Base-by-base conservation (phyloP, 2,888 invertebrate genomes). In the Drosophila longiperda region DNA sequence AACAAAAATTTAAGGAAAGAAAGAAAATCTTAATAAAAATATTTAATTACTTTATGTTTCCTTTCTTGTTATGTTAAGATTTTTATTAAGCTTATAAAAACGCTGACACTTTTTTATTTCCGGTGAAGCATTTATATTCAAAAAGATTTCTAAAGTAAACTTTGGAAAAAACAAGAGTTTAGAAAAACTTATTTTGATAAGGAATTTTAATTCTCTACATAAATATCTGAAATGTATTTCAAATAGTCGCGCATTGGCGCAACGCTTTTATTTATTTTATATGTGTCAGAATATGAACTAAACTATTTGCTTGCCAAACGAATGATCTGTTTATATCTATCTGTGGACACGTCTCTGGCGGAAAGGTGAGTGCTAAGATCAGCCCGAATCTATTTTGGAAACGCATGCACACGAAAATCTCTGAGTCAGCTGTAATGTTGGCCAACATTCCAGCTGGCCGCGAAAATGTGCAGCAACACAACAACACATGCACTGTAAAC, bases 281-380 rank as follows among this genome's bases (percentile, higher is more conserved):
- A 71, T 69, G 69, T 72, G 55, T 72, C 71, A 60, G 55, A 59
- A 55, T 60, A 57, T 60, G 54, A 69, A 78, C 68, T 70, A 73
- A 80, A 78, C 78, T 67, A 83, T 53, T 36, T 66, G 65, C 49
- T 73, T 73, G 50, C 78, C 65, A 73, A 73, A 63, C 65, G 67
- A 81, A 70, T 81, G 40, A 67, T 68, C 57, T 73, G 71, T 66
- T 66, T 67, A 71, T 49, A 68, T 80, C 42, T 73, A 26, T 38
- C 36, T 38, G 60, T 61, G 66, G 61, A 67, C 60, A 48, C 32
- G 54, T 50, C 53, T 73, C 61, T 52, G 32, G 17, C n/a, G 23
- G 15, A 75, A 79, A 79, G 78, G 81, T 79, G 78, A 80, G 66
- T 64, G 77, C 61, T 48, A 60, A 80, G 73, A 81, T 81, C 66